Evolutionary conservation across 2,113 vertebrate species (phyloP), one percentile per base, ranked within the genome.

Genomic region (Microtus oregoni): DNA sequence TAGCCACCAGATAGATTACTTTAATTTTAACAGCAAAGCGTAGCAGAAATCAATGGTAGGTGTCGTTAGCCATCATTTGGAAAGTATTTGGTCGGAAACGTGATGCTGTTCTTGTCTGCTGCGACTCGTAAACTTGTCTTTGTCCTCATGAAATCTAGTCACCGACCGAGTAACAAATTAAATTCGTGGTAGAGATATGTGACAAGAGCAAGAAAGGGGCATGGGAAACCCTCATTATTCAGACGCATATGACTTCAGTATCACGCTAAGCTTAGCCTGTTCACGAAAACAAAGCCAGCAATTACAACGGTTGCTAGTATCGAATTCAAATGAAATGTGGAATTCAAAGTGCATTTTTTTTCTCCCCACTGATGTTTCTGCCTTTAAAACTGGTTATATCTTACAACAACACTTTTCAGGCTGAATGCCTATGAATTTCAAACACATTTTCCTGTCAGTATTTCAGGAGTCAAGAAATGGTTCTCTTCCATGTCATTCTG

Each of bases 281-380:
- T 96, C 91, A 83, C 50, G 87, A 76, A 96, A 92, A 76, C 52
- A 96, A 92, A 90, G 47, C 13, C 17, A 77, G 38, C 13, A 30
- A 58, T 44, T 63, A 0, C 73, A 78, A 70, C 79, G 67, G 68
- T 19, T 73, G 20, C 63, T n/a, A 76, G 10, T 6, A 41, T 38
- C 35, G 65, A 96, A 85, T 47, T 70, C 89, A 91, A 92, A 95
- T 63, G 89, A 93, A 93, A 93, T 24, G 4, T 68, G 90, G 58
- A 82, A 85, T 41, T 11, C 76, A 77, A 93, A 95, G 81, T 91
- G 58, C 65, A 35, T 50, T 92, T 96, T 95, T 95, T 96, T 55
- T 94, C 9, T 95, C 89, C 89, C 58, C 10, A 73, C 28, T 35
- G 68, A 70, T 41, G 28, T 91, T 78, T 96, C 78, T 91, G 83